Percentiles rank a stretch among this genome's conserved stretches.
Evolutionary conservation across 2,888 invertebrate genomes (phyloP).

Genomic region (Empis livida): DNA sequence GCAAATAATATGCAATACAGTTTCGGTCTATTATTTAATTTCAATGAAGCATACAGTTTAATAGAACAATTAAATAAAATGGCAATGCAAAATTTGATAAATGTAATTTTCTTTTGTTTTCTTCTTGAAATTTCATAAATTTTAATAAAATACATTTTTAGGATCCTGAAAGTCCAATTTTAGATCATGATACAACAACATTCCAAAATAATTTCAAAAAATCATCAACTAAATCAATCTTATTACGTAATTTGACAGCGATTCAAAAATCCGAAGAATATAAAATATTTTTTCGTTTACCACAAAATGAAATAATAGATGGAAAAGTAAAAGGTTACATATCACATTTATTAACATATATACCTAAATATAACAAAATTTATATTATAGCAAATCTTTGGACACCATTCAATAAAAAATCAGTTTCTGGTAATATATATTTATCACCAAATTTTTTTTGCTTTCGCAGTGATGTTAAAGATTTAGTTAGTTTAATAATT

Average conservation of each 20-base stretch:
- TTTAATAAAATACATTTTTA: conserved; percentile 20
- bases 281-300: conserved; percentile 70
- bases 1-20: conserved; percentile 69
- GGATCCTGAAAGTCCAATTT: conserved; percentile 86
- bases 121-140: background rate
- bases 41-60: conserved; percentile 76
- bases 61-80: conserved; percentile 94
- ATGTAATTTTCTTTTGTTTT: conserved; percentile 15
- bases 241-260: conserved; percentile 91
- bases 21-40: conserved; percentile 84
- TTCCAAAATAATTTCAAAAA: conserved; percentile 66
- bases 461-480: conserved; percentile 82
- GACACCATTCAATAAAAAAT: conserved; percentile 89
- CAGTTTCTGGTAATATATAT: conserved; percentile 78
- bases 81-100: conserved; percentile 73
- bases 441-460: conserved; percentile 91
- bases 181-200: conserved; percentile 77
- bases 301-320: conserved; percentile 82
- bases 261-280: conserved; percentile 88
- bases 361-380: background rate
- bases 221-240: conserved; percentile 79
- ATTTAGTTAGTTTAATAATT: conserved; percentile 72
- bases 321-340: conserved; percentile 72
- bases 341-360: background rate
- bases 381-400: conserved; percentile 47